These are phyloP conservation scores for Drosophila austrosaltans DNA, from an alignment of 2,888 invertebrate species.

Conservation along the genomic window DNA sequence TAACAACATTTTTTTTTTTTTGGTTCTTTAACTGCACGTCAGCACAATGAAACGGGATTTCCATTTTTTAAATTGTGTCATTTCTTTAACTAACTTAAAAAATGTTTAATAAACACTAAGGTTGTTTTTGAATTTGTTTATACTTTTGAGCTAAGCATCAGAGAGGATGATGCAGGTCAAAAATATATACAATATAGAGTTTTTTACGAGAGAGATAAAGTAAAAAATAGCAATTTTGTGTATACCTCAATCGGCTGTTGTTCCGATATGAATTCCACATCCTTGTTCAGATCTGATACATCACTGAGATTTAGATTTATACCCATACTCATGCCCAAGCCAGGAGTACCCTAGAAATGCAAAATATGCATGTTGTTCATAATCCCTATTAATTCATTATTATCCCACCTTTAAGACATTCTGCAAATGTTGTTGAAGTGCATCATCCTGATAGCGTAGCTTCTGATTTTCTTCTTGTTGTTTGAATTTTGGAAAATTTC, in stretches of 20 bases:
- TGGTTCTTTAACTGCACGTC: constrained; percentile 71
- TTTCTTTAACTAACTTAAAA: background rate
- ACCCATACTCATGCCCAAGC: constrained; percentile 61
- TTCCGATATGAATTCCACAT: constrained; percentile 87
- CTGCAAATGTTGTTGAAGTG: constrained; percentile 90
- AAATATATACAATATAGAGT: constrained; percentile 12
- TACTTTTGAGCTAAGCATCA: constrained; percentile 9
- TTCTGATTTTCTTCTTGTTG: constrained; percentile 88
- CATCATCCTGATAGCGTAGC: constrained; percentile 89
- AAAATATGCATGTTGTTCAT: background rate
- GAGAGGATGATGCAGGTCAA: background rate
- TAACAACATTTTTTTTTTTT: constrained; percentile 60
- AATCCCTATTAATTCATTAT: constrained; percentile 17
- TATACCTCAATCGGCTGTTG: constrained; percentile 84
- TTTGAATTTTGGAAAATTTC: constrained; percentile 84
- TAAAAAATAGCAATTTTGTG: constrained; percentile 20
- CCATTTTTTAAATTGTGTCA: constrained; percentile 36
- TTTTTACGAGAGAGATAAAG: background rate
- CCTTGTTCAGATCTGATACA: constrained; percentile 85
- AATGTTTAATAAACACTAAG: background rate
- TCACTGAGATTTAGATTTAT: constrained; percentile 56
- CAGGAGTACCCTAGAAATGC: constrained; percentile 81
- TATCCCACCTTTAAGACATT: constrained; percentile 87
- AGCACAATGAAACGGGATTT: constrained; percentile 62
- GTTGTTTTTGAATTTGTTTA: constrained; percentile 3